Conservation (phyloP, 1,140 invertebrate genomes). For the Hormaphis cornu region DNA sequence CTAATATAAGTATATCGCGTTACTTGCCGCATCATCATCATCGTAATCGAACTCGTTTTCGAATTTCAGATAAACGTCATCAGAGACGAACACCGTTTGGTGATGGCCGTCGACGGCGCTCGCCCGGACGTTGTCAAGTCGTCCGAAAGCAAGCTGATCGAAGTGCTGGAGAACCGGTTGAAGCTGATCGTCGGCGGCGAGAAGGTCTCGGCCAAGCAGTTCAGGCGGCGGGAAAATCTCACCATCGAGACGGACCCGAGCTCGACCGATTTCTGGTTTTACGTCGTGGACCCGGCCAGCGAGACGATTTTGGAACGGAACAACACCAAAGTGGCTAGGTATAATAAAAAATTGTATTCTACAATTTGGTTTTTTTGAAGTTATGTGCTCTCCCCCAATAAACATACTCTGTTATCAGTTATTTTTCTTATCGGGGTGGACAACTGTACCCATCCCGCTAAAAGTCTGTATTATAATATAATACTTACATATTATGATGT, state of each 20-base stretch:
- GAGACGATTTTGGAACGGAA: constrained; percentile 65
- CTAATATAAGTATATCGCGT: background rate
- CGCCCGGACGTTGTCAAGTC: constrained; percentile 60
- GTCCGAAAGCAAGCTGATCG: constrained; percentile 54
- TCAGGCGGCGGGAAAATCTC: constrained; percentile 55
- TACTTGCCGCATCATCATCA: background rate
- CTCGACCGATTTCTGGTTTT: constrained; percentile 81
- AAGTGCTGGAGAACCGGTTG: constrained; percentile 62
- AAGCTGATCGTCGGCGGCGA: constrained; percentile 68
- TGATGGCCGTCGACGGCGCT: constrained; percentile 64
- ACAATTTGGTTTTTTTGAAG: no score
- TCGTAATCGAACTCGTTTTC: no score
- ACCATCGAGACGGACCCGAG: constrained; percentile 57
- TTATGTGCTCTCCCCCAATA: no score
- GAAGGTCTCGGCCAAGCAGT: constrained; percentile 59
- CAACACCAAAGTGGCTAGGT: constrained; percentile 59
- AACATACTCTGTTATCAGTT: no score
- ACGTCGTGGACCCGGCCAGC: constrained; percentile 67
- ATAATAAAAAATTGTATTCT: constrained; percentile 39
- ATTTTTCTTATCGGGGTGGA: no score
- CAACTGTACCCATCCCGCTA: no score
- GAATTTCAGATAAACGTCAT: constrained; percentile 53
- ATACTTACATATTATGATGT: no score
- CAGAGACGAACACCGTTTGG: constrained; percentile 58
- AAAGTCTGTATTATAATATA: no score